Percentiles rank a stretch among this genome's conserved stretches.
Conservation (phyloP, 2,888 invertebrate genomes). For the Oscheius sp. region DNA sequence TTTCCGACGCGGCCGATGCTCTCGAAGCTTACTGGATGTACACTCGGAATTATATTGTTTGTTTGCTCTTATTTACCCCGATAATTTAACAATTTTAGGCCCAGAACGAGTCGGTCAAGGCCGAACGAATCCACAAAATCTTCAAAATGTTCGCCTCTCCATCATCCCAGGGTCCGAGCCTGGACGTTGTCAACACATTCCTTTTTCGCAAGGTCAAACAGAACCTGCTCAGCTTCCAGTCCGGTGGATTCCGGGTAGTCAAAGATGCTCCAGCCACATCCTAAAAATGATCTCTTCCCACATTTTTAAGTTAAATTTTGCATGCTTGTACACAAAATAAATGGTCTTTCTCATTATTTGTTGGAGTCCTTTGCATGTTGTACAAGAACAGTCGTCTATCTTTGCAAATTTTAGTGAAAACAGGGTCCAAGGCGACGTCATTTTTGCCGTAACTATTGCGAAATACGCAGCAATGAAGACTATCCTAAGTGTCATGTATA, state of each 20-base stretch:
- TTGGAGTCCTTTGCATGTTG: not conserved
- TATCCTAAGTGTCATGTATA: no score
- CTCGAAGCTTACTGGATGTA: conserved; percentile 72
- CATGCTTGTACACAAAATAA: not conserved
- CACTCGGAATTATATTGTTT: conserved; percentile 60
- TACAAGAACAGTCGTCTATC: not conserved
- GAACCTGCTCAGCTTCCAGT: conserved; percentile 61
- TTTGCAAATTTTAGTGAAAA: not conserved
- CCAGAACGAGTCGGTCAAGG: conserved; percentile 57
- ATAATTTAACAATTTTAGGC: conserved; percentile 39
- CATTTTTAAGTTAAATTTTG: not conserved
- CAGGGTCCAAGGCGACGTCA: not conserved
- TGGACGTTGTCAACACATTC: conserved; percentile 66
- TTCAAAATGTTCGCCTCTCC: conserved; percentile 66
- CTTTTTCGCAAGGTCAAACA: conserved; percentile 67
- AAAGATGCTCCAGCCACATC: conserved; percentile 10
- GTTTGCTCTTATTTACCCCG: not conserved
- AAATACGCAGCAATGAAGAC: no score
- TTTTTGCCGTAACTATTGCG: no score
- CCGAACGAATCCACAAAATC: conserved; percentile 63
- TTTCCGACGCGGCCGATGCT: conserved; percentile 53
- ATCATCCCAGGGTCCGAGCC: conserved; percentile 45
- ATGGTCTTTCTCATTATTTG: not conserved
- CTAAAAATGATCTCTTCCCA: not conserved
- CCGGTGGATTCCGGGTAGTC: conserved; percentile 62